Evolutionary conservation across 2,113 vertebrate genomes (phyloP), one percentile per base, ranked within the genome.

Genomic region (Hipposideros armiger): DNA sequence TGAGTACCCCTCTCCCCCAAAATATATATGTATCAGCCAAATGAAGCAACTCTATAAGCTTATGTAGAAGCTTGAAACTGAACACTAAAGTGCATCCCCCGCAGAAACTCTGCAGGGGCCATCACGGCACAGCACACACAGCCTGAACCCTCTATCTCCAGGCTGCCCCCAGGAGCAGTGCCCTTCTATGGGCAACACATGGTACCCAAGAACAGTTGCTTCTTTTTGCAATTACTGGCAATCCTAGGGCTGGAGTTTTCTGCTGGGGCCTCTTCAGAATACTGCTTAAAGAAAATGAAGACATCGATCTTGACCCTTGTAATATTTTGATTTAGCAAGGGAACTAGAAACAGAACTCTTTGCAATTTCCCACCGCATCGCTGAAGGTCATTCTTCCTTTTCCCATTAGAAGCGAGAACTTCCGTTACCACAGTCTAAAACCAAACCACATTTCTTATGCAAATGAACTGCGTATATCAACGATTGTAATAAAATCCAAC

Each of bases 361-460:
- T 69, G 24, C 85, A 62, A 82, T 92, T 81, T 90, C 67, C 62
- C 50, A 7, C 36, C 0, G 15, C 32, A 16, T 54, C 6, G 0
- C 56, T 42, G 56, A 94, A 91, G 94, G 91, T 78, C 81, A 93
- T 52, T 28, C 84, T 90, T 83, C 45, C 52, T 89, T 62, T 92
- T 54, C 62, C 70, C 36, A 17, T 89, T 60, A 58, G 85, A 85
- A 80, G 77, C 30, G 76, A 69, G 58, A 70, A 72, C 85, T 60
- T 56, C 47, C 26, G 17, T 72, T n/a, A 36, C 70, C 56, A 40
- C 36, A 26, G 56, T 82, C 62, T 69, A 40, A 90, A 90, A 87
- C 56, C 93, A 96, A 93, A 45, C 30, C 50, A 16, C 47, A 82
- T 26, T 78, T 90, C 5, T 77, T 58, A 60, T 62, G 91, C 69